These are phyloP conservation scores for Oligia fasciuncula DNA, from an alignment of 2,888 invertebrate species.

Conservation along the genomic window DNA sequence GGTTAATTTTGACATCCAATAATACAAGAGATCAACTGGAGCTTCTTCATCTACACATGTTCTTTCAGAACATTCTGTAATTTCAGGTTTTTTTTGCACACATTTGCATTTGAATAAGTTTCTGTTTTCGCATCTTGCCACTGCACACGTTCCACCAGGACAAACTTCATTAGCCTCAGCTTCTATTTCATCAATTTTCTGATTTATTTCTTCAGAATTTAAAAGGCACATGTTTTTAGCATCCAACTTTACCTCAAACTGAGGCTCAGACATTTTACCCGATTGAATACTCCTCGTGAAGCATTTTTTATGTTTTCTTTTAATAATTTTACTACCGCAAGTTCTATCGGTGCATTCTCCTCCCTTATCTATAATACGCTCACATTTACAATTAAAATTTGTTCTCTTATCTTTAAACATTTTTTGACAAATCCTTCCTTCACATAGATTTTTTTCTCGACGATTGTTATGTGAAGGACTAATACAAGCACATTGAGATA, in stretches of 20 bases:
- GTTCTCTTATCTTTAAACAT: slow-evolving; percentile 47
- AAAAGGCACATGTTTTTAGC: slow-evolving; percentile 71
- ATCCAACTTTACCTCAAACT: slow-evolving; percentile 70
- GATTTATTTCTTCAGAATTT: slow-evolving; percentile 71
- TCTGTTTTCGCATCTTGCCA: slow-evolving; percentile 23
- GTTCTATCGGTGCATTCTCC: slow-evolving; percentile 68
- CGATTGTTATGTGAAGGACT: slow-evolving; percentile 63
- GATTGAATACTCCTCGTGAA: slow-evolving; percentile 3
- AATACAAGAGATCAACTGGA: slow-evolving; percentile 23
- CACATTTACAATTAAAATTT: slow-evolving; percentile 67
- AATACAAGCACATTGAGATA: slow-evolving; percentile 23
- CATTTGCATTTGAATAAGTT: slow-evolving; percentile 45
- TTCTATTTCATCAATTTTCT: slow-evolving; percentile 59
- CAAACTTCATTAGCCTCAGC: slow-evolving; percentile 33
- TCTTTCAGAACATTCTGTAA: slow-evolving; percentile 36
- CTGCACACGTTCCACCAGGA: slow-evolving; percentile 41
- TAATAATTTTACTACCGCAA: slow-evolving; percentile 49
- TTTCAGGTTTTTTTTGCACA: slow-evolving; percentile 37
- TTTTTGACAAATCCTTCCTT: slow-evolving; percentile 41
- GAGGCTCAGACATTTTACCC: slow-evolving; percentile 32
- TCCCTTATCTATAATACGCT: slow-evolving; percentile 26
- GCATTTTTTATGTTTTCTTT: background rate
- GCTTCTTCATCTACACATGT: slow-evolving; percentile 29
- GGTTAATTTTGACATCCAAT: slow-evolving; percentile 29
- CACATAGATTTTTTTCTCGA: slow-evolving; percentile 21